Conservation (phyloP, 2,888 invertebrate genomes). For the Zhengitettix transpicula region DNA sequence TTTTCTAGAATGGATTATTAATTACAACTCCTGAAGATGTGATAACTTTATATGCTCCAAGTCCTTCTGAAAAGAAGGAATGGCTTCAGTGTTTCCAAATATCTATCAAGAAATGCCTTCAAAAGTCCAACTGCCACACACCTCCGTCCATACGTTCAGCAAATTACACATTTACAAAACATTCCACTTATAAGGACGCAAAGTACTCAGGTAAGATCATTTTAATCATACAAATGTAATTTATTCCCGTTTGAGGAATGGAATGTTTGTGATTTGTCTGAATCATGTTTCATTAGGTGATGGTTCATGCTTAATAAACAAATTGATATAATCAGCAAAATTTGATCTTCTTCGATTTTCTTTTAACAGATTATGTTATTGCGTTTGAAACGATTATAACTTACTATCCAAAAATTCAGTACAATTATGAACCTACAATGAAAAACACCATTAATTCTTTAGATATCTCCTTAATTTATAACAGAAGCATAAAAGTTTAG, state of each 20-base stretch:
- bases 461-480: too few relatives aligned
- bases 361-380: too few relatives aligned
- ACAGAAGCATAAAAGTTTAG: too few relatives aligned
- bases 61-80: conserved; percentile 54
- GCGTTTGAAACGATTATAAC: too few relatives aligned
- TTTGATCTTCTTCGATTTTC: too few relatives aligned
- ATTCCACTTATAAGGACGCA: conserved; percentile 54
- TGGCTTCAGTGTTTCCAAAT: conserved; percentile 64
- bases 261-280: too few relatives aligned
- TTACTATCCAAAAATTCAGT: too few relatives aligned
- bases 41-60: conserved; percentile 45
- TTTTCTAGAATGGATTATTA: conserved; percentile 37
- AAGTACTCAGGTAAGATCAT: conserved; percentile 43
- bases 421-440: too few relatives aligned
- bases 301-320: too few relatives aligned
- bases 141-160: conserved; percentile 58
- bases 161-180: conserved; percentile 54
- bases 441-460: too few relatives aligned
- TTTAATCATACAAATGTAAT: not conserved
- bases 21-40: conserved; percentile 66
- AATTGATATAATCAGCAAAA: too few relatives aligned
- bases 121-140: conserved; percentile 40
- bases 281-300: too few relatives aligned
- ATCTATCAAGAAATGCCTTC: conserved; percentile 50
- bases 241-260: not conserved